A percentile compares a stretch with the other conserved stretches of the same genome.
phyloP scores from a whole-genome alignment of 2,797 vertebrate genomes.

The Halcyon badia region DNA sequence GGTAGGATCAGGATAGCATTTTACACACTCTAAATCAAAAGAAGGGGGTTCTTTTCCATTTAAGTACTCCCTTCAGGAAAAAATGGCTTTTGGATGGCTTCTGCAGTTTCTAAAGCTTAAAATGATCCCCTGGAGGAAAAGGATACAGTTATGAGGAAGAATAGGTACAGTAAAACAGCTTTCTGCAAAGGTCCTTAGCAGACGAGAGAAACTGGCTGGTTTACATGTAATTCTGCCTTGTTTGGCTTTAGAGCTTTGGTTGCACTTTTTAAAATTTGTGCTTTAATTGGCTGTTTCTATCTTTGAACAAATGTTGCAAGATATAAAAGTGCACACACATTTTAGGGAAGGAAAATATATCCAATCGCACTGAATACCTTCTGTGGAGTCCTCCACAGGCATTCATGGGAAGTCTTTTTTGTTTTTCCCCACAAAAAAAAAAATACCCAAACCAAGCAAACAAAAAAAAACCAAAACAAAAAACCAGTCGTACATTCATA shows the following conservation, averaged over 20 bases:
- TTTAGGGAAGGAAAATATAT: not conserved
- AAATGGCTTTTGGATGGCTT: slow-evolving; percentile 48
- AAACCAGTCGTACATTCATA: not conserved
- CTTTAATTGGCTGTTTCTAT: not conserved
- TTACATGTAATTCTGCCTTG: slow-evolving; percentile 5
- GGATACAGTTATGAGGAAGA: slow-evolving; percentile 40
- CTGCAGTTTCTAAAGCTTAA: slow-evolving; percentile 51
- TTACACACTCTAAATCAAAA: slow-evolving; percentile 50
- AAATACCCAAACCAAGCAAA: too few relatives aligned
- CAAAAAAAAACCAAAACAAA: not conserved
- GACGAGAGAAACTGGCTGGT: not conserved
- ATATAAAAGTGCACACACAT: not conserved
- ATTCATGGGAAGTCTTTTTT: not conserved
- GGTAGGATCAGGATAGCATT: slow-evolving; percentile 35
- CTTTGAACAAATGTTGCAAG: not conserved
- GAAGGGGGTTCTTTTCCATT: slow-evolving; percentile 32
- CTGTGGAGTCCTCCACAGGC: not conserved
- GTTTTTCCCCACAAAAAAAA: too few relatives aligned
- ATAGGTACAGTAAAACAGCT: slow-evolving; percentile 30
- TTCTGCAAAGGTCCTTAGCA: slow-evolving; percentile 25
- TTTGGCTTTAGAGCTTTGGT: slow-evolving; percentile 8
- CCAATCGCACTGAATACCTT: not conserved
- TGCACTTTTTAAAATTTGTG: slow-evolving; percentile 11
- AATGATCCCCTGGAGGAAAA: slow-evolving; percentile 45
- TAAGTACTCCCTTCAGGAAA: slow-evolving; percentile 46